phyloP scores from a whole-genome alignment of 2,797 vertebrate species.

The Labroides dimidiatus region DNA sequence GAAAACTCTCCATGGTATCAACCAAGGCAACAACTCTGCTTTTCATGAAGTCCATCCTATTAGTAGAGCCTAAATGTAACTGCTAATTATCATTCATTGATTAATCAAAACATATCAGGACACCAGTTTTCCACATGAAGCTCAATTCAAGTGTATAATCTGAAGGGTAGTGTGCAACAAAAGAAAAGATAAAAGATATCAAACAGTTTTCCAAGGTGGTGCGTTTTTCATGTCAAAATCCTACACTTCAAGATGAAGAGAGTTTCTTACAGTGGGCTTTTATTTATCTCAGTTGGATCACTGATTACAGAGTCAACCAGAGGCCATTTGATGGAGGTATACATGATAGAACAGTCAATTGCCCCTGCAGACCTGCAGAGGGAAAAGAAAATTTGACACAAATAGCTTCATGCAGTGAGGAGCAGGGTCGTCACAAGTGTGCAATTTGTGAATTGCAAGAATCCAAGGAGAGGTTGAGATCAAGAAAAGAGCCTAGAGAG shows the following conservation, averaged over 20 bases:
- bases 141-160: neutral
- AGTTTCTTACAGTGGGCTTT: neutral
- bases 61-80: no score
- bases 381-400: neutral
- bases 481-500: neutral
- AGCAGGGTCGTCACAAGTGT: neutral
- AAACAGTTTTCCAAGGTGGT: neutral
- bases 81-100: no score
- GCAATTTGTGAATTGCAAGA: neutral
- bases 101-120: no score
- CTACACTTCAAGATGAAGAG: neutral
- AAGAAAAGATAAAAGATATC: neutral
- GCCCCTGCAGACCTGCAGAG: constrained; percentile 19
- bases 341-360: constrained; percentile 30
- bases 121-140: neutral
- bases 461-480: constrained; percentile 1
- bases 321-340: constrained; percentile 10
- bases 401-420: constrained; percentile 15
- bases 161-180: neutral
- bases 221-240: neutral
- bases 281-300: constrained; percentile 19
- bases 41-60: no score
- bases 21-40: no score
- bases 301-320: constrained; percentile 17
- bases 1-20: no score